phyloP scores from a whole-genome alignment of 2,113 vertebrate species.

The Caranx melampygus region DNA sequence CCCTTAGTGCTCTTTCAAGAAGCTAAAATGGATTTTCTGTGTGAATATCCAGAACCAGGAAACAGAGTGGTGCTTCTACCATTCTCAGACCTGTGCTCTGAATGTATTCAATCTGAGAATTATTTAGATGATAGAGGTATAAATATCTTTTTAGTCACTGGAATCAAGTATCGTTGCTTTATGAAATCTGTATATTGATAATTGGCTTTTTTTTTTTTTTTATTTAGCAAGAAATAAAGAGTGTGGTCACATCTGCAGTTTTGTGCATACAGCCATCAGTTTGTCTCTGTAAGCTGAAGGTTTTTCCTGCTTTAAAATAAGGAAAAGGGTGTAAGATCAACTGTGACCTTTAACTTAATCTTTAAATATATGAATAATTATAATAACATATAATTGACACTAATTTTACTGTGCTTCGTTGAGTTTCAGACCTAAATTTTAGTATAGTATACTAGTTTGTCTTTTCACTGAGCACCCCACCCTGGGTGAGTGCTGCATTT shows the following conservation, averaged over 20 bases:
- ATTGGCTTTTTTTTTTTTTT: too few species aligned
- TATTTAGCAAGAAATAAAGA: neutral
- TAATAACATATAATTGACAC: neutral
- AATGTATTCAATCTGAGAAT: neutral
- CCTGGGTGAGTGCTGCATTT: neutral
- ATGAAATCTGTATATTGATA: neutral
- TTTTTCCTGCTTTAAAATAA: neutral
- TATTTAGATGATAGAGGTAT: neutral
- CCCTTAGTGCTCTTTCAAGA: conserved; percentile 38
- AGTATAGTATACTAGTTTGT: neutral
- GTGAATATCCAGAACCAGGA: neutral
- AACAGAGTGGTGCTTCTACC: neutral
- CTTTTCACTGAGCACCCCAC: neutral
- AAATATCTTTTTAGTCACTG: neutral
- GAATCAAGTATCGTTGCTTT: neutral
- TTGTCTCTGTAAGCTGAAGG: neutral
- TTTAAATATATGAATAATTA: neutral
- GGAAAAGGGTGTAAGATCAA: neutral
- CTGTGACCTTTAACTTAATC: neutral
- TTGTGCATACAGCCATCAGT: neutral
- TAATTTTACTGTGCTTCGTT: neutral
- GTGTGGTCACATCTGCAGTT: neutral
- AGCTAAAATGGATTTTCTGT: neutral
- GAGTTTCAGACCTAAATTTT: neutral
- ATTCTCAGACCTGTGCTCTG: neutral